Conservation (phyloP, 2,888 invertebrate genomes). For the Drosophila antonietae region DNA sequence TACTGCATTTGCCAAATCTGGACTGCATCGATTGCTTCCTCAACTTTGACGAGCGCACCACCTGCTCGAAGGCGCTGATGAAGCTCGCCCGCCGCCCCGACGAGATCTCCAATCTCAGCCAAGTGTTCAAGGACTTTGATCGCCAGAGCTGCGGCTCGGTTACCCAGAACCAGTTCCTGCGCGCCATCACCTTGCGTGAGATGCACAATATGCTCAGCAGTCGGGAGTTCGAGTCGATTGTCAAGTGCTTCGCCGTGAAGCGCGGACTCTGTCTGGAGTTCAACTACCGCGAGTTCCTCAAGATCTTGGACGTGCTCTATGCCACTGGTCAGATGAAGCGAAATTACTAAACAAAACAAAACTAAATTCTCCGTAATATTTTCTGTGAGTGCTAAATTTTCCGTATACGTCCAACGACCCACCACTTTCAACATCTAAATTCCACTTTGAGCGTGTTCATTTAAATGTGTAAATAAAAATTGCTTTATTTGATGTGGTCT, state of each 20-base stretch:
- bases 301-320: constrained; percentile 88
- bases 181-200: constrained; percentile 88
- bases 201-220: constrained; percentile 88
- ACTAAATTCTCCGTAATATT: too few species aligned
- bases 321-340: constrained; percentile 85
- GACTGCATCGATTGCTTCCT: constrained; percentile 88
- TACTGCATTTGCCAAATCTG: constrained; percentile 89
- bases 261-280: constrained; percentile 87
- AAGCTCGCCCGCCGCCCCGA: constrained; percentile 89
- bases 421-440: constrained; percentile 10
- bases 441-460: constrained; percentile 4
- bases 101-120: constrained; percentile 88
- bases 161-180: constrained; percentile 87
- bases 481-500: constrained; percentile 7
- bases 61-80: constrained; percentile 88
- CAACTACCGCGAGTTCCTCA: constrained; percentile 89
- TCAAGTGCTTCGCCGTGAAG: constrained; percentile 90
- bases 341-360: constrained; percentile 63
- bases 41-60: constrained; percentile 89
- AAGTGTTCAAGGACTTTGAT: constrained; percentile 90
- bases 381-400: constrained; percentile 32
- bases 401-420: constrained; percentile 14
- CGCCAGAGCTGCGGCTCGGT: constrained; percentile 88
- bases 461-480: constrained; percentile 21
- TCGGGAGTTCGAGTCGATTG: constrained; percentile 89